Conservation (phyloP, 2,888 invertebrate genomes). For the Parascotia fuliginaria region DNA sequence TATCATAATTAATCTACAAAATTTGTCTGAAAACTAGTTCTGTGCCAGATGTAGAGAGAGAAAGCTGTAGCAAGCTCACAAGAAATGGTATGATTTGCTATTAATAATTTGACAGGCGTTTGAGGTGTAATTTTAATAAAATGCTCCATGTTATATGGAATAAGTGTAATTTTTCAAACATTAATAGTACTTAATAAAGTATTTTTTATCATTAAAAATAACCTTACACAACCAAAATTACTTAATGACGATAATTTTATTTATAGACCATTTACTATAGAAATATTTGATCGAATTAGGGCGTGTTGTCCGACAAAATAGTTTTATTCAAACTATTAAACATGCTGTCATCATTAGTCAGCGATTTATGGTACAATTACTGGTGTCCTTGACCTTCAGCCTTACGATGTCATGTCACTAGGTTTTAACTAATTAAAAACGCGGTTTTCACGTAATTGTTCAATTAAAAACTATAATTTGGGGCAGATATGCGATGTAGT, state of each 20-base stretch:
- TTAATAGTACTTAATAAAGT: no score
- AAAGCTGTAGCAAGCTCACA: no score
- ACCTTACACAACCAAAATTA: no score
- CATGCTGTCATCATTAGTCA: conserved; percentile 20
- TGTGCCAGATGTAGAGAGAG: no score
- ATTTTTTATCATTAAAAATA: no score
- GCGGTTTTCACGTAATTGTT: conserved; percentile 21
- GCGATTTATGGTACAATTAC: conserved; percentile 10
- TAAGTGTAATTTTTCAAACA: no score
- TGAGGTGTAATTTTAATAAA: no score
- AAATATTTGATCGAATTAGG: conserved; percentile 30
- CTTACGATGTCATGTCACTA: conserved; percentile 23
- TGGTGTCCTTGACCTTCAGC: conserved; percentile 26
- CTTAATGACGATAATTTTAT: conserved; percentile 13
- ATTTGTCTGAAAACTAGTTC: no score
- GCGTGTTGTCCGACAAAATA: conserved; percentile 15
- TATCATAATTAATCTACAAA: no score
- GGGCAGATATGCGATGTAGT: not conserved
- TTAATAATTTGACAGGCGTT: no score
- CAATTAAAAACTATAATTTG: conserved; percentile 6
- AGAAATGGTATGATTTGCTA: no score
- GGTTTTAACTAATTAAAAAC: conserved; percentile 37
- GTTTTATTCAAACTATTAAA: conserved; percentile 20
- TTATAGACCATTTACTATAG: conserved; percentile 22
- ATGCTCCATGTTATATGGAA: no score